Evolutionary conservation across 2,113 vertebrate genomes (phyloP), one percentile per base, ranked within the genome.

Genomic region (Lates calcarifer): DNA sequence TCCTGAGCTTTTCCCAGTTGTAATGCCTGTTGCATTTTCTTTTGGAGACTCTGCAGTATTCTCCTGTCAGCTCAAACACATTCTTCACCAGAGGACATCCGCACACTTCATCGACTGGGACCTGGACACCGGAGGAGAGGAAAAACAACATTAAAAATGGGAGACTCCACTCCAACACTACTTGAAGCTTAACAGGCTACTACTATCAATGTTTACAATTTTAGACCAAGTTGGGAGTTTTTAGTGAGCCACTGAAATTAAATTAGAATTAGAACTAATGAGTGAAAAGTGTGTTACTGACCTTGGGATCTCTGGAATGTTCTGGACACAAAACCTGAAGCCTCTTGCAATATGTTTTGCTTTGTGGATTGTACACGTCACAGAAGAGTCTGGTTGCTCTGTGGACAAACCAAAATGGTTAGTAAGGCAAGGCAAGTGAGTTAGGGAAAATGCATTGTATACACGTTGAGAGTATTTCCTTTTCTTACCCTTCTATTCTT

Each of bases 301-400:
- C 97, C 96, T 98, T 98, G 28, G 97, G 97, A 87, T 98, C 97
- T 81, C 96, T 95, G 62, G 97, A 98, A 93, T 98, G 97, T 88
- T 98, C 97, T 12, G 97, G 97, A 85, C 97, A 98, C 47, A 98
- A 89, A 80, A 98, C 97, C 87, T 98, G 97, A 74, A 98, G 96
- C 53, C 97, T 95, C 73, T 98, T 98, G 87, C 97, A 98, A 85
- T 98, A 98, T 0, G 97, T 98, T 90, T 97, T 98, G 90, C 97
- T 98, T 89, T 98, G 97, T 24, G 96, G 96, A 84, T 98, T 98
- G 89, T 98, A 98, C 15, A 98, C 97, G 0, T 98, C 97, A 87
- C 97, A 98, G 90, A 98, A 98, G 56, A 98, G 96, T 71, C 97
- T 94, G 12, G 97, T 97, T 20, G 97, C 97, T 20, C 97, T 98